Evolutionary conservation across 2,888 invertebrate species (phyloP), one percentile per base, ranked within the genome.

Genomic region (Sinodicranocentrus sp.): DNA sequence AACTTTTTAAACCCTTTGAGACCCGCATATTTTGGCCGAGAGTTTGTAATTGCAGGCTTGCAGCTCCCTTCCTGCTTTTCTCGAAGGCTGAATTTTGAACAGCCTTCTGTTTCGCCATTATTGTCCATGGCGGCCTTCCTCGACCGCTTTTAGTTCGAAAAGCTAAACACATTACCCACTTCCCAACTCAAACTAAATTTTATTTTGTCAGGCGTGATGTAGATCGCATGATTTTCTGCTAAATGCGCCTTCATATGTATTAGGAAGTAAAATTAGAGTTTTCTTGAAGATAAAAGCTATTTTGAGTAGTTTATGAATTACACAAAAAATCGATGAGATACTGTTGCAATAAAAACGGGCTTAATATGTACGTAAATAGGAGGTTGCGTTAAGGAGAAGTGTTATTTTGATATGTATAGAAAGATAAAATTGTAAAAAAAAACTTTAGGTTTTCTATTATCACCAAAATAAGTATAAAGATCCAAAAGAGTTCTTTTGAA

Each of bases 1-100:
- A 84, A 84, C 63, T 84, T 84, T 68, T 84, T 84, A 59, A 84
- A 84, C 10, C 84, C 84, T 43, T 84, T 84, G 54, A 84, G 84
- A 25, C 82, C 82, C 6, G 82, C 82, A 82, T 82, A 82, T 48
- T 82, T 82, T 28, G 82, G 82, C 13, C 72, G 52, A 2, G 78
- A 70, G 1, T n/a, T 5, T 25, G 23, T 5, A 19, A 26, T 13
- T 10, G 57, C 48, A 15, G 59, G 43, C n/a, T 77, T 63, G 67
- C 39, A 15, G 15, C 28, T 21, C 26, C 44, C 33, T 33, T 57
- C 21, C 1, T 70, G 8, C 21, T 52, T 72, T 65, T 33, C 44
- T 44, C 25, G 21, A 19, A 82, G 82, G 82, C 82, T 82, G 73
- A 54, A 25, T 21, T 72, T 48, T 73, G 67, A 73, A 39, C 82